A percentile compares a stretch with the other conserved stretches of the same genome.
Evolutionary conservation across 1,140 invertebrate genomes (phyloP).

Genomic region (Musca vetustissima): DNA sequence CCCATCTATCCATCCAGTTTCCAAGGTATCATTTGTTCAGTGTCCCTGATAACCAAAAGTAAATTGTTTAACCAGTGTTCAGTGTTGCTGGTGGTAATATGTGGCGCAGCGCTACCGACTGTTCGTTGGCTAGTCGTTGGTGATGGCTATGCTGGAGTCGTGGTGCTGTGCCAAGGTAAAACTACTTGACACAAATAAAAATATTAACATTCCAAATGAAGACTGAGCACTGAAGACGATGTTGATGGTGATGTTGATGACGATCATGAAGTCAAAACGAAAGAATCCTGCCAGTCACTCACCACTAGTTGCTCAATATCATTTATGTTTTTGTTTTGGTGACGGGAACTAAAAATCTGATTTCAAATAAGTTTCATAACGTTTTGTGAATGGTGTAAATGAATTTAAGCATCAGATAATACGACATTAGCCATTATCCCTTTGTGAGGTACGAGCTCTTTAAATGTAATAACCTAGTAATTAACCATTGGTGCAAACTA

Average conservation of each 20-base stretch:
- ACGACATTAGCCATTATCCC: not conserved
- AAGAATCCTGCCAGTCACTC: conserved; percentile 17
- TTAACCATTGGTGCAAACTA: too few relatives aligned
- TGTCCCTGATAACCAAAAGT: too few relatives aligned
- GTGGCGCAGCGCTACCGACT: not conserved
- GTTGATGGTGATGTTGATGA: not conserved
- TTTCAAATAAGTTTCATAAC: conserved; percentile 9
- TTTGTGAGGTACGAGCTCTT: too few relatives aligned
- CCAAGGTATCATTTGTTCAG: too few relatives aligned
- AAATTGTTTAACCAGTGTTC: not conserved
- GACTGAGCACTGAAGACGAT: too few relatives aligned
- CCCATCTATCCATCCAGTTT: too few relatives aligned
- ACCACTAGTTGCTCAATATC: not conserved
- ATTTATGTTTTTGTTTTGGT: not conserved
- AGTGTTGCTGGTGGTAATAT: not conserved
- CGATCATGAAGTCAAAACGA: not conserved
- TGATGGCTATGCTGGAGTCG: not conserved
- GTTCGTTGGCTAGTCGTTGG: too few relatives aligned
- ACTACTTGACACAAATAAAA: conserved; percentile 18
- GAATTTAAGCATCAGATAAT: not conserved
- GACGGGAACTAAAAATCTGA: conserved; percentile 3
- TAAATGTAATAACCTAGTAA: too few relatives aligned
- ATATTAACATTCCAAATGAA: conserved; percentile 15
- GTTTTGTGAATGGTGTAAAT: not conserved
- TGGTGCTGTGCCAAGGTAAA: conserved; percentile 13